These are phyloP conservation scores for Agrotis clavis DNA, from an alignment of 2,888 invertebrate species.

Conservation along the genomic window DNA sequence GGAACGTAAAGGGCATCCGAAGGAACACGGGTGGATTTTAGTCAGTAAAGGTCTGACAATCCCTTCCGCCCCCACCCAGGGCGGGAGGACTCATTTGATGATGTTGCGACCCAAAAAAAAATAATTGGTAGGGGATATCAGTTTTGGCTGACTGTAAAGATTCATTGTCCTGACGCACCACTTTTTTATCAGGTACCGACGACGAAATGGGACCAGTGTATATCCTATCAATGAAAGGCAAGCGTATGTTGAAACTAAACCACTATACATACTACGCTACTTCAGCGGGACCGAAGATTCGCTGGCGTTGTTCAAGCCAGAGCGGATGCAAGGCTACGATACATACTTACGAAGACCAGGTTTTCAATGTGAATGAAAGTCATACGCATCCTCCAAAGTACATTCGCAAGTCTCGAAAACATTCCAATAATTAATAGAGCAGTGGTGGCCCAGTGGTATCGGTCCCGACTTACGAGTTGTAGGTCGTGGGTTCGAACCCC, in stretches of 20 bases:
- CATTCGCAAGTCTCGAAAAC: constrained; percentile 31
- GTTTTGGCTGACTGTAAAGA: too few relatives aligned
- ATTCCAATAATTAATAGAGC: constrained; percentile 18
- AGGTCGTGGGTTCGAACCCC: too few relatives aligned
- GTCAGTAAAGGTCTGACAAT: too few relatives aligned
- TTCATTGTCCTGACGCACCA: too few relatives aligned
- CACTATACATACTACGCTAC: constrained; percentile 62
- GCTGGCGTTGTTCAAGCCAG: constrained; percentile 64
- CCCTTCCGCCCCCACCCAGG: too few relatives aligned
- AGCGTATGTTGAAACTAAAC: constrained; percentile 58
- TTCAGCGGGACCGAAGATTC: constrained; percentile 45
- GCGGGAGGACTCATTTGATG: too few relatives aligned
- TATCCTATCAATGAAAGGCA: constrained; percentile 61
- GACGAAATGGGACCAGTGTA: constrained; percentile 44
- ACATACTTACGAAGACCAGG: constrained; percentile 50
- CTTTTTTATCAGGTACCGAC: constrained; percentile 10
- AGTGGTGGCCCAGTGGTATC: too few relatives aligned
- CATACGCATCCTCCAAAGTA: constrained; percentile 56
- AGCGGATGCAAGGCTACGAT: constrained; percentile 57
- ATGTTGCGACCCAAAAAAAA: too few relatives aligned
- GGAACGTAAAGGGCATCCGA: too few relatives aligned
- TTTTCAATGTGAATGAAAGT: constrained; percentile 42
- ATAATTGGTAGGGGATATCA: too few relatives aligned
- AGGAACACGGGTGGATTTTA: too few relatives aligned
- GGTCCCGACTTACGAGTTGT: too few relatives aligned